These are phyloP conservation scores for Dermatemys mawii DNA, from an alignment of 2,113 vertebrate genomes.

Conservation along the genomic window DNA sequence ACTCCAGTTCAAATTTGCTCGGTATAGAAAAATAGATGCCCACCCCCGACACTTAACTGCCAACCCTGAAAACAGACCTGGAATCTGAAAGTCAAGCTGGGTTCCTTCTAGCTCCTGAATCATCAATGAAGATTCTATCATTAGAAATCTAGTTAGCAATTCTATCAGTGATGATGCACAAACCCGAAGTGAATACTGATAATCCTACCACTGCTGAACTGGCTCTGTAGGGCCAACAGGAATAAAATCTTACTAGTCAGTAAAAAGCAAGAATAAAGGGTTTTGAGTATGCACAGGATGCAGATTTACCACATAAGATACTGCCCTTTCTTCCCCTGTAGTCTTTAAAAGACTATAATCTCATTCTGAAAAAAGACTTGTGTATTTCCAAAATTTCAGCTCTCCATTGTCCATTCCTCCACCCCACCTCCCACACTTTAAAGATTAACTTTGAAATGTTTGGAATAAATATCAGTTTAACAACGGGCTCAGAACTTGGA, in stretches of 20 bases:
- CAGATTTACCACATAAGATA: not conserved
- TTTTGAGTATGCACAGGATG: not conserved
- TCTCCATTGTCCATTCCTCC: not conserved
- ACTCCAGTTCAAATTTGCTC: not conserved
- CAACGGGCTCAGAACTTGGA: not conserved
- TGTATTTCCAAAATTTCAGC: not conserved
- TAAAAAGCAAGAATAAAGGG: not conserved
- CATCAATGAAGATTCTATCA: not conserved
- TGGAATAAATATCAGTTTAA: too few relatives aligned
- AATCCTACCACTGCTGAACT: not conserved
- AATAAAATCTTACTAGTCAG: not conserved
- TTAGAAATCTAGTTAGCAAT: not conserved
- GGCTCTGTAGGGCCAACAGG: not conserved
- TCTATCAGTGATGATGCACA: not conserved
- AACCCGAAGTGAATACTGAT: not conserved
- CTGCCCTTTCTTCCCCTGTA: not conserved
- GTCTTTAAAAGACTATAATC: not conserved
- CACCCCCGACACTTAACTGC: not conserved
- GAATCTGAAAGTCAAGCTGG: not conserved
- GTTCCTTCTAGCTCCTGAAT: not conserved
- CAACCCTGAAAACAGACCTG: not conserved
- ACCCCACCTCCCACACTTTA: not conserved
- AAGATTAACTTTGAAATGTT: too few relatives aligned
- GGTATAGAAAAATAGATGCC: not conserved
- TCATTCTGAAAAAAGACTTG: not conserved